Base-by-base conservation (phyloP, 2,797 vertebrate genomes). In the Ciconia nigra region DNA sequence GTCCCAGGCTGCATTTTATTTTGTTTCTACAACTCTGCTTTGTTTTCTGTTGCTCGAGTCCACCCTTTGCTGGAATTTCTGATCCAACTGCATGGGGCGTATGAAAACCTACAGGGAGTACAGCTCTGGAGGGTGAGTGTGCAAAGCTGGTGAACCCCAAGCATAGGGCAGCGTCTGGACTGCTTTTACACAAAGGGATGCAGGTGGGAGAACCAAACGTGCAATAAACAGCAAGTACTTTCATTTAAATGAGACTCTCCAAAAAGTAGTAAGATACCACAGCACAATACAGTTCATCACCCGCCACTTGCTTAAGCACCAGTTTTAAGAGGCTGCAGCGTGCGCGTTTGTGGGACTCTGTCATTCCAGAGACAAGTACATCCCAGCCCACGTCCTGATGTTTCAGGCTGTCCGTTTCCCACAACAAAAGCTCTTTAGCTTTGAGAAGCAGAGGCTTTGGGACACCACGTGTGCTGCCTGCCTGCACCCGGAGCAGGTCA, bases 291-390 rank as follows among this genome's bases (percentile, higher is more conserved):
- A 9, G 6, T 13, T 10, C 63, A 2, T 15, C n/a, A 3, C 16
- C 29, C 26, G 7, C 20, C 8, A 0, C 2, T 3, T 5, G 35
- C 46, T 21, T 15, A 6, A 69, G 39, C 1, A 0, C 5, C 39
- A 41, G 33, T 78, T 83, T 83, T n/a, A 37, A 58, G 41, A 52
- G 52, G n/a, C 49, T 39, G 16, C 41, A 44, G 10, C 0, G 1
- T 12, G 1, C 0, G 11, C 47, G 29, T 15, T 3, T 35, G 3
- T 24, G 47, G 49, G 69, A 81, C 54, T 5, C 3, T 1, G 29
- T 8, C 10, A 5, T 35, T 63, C 41, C 5, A 0, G 15, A 18
- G 28, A 41, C 52, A 73, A 33, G 19, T 6, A 8, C 5, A 0
- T 9, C 5, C 0, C 44, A 65, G 47, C 17, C 24, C 76, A 58